Evolutionary conservation across 2,888 invertebrate genomes (phyloP), one percentile per base, ranked within the genome.

Genomic region (Anthoptus insignis): DNA sequence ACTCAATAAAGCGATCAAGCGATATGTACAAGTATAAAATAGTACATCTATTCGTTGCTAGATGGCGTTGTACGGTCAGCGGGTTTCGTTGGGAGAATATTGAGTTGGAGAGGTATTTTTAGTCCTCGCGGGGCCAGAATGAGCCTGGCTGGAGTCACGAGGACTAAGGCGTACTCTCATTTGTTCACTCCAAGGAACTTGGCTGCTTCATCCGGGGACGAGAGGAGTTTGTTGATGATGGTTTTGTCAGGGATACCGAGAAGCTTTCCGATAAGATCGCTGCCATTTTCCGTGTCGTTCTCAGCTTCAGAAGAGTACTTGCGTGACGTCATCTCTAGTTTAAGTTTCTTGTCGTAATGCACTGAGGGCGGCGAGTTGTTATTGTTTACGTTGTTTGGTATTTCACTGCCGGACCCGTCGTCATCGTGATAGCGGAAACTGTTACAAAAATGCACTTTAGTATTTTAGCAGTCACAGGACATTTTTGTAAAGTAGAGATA

Each of bases 261-360:
- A 1, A 99, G 94, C 86, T 98, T 98, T 9, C 98, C 98, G 74
- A 99, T 98, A 64, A 99, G 94, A 83, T 98, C 98, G 67, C 95
- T 94, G 57, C 94, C 94, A 49, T 94, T 94, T 78, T 95, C 95
- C 0, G 93, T 92, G 70, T 94, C 84, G 79, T 94, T 92, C 71
- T 95, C 89, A 1, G 84, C 76, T 73, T 94, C 90, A 3, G 91
- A 89, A 21, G 90, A 89, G 73, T 94, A 93, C 73, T 92, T 93
- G 60, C 93, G 88, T 14, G 93, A 88, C 13, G 87, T 87, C 90
- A 91, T 89, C 73, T 92, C 83, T 3, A 91, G 78, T 77, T 93
- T 90, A 59, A 92, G 81, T 71, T 94, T 94, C 73, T 94, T 94
- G 73, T 94, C 94, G 73, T 93, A 94, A 21, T 92, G 93, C 21